Percentiles rank a stretch among this genome's conserved stretches.
Conservation (phyloP, 92 coral and sea anemone genomes). For the Phenganax subtilis region DNA sequence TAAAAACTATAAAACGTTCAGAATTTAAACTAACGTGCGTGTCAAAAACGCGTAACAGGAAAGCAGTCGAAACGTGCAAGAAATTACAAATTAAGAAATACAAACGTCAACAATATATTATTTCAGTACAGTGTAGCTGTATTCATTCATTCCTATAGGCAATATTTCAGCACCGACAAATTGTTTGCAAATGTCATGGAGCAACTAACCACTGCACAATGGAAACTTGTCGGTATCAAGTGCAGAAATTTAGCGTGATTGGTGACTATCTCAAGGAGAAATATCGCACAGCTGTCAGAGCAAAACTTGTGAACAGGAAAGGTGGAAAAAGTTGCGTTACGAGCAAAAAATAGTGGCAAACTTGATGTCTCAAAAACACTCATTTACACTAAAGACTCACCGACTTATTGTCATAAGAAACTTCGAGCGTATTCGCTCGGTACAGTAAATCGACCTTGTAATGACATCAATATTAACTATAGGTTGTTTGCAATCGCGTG, state of each 20-base stretch:
- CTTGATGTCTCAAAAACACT: conserved; percentile 26
- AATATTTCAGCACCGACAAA: conserved; percentile 36
- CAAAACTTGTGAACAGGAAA: conserved; percentile 32
- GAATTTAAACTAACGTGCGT: too few species aligned
- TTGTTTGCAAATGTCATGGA: conserved; percentile 77
- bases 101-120: too few species aligned
- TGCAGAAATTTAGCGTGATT: not conserved
- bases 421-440: conserved; percentile 25
- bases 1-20: too few species aligned
- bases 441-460: conserved; percentile 54
- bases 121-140: too few species aligned
- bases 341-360: conserved; percentile 9
- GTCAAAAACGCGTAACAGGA: too few species aligned
- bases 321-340: conserved; percentile 35
- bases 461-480: too few species aligned
- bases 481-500: too few species aligned
- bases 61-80: too few species aligned
- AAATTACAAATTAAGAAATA: too few species aligned
- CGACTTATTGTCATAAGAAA: conserved; percentile 41
- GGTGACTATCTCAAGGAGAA: conserved; percentile 25
- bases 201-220: conserved; percentile 61
- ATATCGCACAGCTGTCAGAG: conserved; percentile 24
- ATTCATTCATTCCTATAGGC: conserved; percentile 38
- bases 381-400: conserved; percentile 46
- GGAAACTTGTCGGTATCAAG: conserved; percentile 48